Evolutionary conservation across 1,140 invertebrate species (phyloP).

Genomic region (Trichonephila clavata): DNA sequence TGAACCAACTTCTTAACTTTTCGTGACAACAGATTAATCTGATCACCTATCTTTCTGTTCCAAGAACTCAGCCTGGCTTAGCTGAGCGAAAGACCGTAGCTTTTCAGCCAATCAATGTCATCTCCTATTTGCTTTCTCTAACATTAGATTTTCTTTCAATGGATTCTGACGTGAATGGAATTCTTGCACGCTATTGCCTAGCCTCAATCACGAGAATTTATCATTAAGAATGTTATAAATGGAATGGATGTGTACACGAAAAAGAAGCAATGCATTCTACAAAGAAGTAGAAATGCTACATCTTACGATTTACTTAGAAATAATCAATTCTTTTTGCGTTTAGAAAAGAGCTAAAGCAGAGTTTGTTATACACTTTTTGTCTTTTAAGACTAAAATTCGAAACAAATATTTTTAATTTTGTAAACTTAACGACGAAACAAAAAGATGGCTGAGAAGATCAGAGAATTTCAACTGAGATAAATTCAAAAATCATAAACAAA

Average conservation of each 20-base stretch:
- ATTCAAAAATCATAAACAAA: no score
- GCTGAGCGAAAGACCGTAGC: neutral
- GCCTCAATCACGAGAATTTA: neutral
- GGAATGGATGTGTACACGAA: neutral
- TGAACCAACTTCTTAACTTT: slow-evolving; percentile 22
- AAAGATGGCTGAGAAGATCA: no score
- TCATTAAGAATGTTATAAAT: neutral
- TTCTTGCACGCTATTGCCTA: neutral
- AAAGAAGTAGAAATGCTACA: no score
- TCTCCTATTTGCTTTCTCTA: neutral
- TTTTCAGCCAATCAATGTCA: slow-evolving; percentile 32
- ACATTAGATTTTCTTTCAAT: neutral
- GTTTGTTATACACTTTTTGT: no score
- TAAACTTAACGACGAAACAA: no score
- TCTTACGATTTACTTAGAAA: no score
- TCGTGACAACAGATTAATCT: slow-evolving; percentile 36
- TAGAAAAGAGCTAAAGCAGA: no score
- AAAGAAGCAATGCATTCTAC: neutral
- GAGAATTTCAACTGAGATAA: no score
- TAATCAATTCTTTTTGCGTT: no score
- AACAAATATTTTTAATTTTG: no score
- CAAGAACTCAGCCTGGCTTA: neutral
- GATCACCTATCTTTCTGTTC: slow-evolving; percentile 31
- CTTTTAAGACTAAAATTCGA: no score
- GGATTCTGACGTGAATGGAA: neutral